Base-by-base conservation (phyloP, 2,113 vertebrate species). In the human (Homo sapiens) region DNA sequence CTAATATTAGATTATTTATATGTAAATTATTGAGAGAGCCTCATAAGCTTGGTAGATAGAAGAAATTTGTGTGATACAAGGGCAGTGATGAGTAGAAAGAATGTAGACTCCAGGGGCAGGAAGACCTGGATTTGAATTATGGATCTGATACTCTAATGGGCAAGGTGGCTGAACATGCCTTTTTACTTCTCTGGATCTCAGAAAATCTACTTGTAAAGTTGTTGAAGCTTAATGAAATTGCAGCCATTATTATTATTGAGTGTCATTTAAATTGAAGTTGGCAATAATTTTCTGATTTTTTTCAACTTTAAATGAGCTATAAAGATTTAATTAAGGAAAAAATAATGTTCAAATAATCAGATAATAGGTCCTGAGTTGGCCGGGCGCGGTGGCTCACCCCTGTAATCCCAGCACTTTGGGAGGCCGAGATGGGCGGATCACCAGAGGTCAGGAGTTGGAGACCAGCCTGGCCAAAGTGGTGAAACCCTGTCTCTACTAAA, bases 241-340 rank as follows among this genome's bases (percentile, higher is more conserved):
- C 8, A 84, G 43, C 64, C 6, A 7, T 80, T 70, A 66, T 13
- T 90, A 48, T 43, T 80, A 18, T 57, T 61, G 43, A 76, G 1
- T 94, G n/a, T 83, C 8, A 40, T 82, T 93, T 97, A 82, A 61
- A 81, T 81, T 93, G 75, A 85, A 76, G n/a, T 61, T 9, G 59
- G 8, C 68, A 30, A 0, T 90, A 76, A 78, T 85, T 84, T 32
- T 96, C 16, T 85, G 79, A 84, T 66, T 73, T 73, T 73, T 78
- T 79, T 90, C 45, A 64, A 45, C 48, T 96, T 91, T 92, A 93
- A 89, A 38, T 73, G 43, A 91, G n/a, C 45, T 78, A 35, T 78
- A 88, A 76, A 87, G 43, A 85, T 72, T 81, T 45, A 88, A 73
- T 75, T 81, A 70, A 93, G 73, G 38, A 32, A 85, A 83, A 61